Evolutionary conservation across 1,140 invertebrate genomes (phyloP).

Genomic region (Drosophila pseudoananassae): DNA sequence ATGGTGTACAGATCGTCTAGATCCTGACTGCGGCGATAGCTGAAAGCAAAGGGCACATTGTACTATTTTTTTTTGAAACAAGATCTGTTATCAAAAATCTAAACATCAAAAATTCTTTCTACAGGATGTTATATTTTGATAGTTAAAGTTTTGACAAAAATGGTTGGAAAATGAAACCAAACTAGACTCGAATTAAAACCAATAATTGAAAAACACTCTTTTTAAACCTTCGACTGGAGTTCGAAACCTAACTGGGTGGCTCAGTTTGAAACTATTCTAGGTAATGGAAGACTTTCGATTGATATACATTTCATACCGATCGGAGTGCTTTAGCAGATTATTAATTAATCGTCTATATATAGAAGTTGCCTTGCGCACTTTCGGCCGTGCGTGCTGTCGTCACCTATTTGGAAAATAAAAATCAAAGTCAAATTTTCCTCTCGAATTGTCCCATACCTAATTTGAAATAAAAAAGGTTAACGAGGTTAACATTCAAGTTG

Average conservation of each 20-base stretch:
- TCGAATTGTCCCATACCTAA: not conserved
- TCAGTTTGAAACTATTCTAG: no score
- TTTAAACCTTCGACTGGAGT: not conserved
- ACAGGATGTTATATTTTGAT: not conserved
- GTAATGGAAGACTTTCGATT: not conserved
- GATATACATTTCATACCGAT: not conserved
- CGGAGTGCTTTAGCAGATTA: not conserved
- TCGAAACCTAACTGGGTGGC: no score
- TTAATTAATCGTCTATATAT: not conserved
- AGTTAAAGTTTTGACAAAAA: not conserved
- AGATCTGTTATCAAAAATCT: not conserved
- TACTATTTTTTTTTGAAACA: not conserved
- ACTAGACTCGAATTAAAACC: not conserved
- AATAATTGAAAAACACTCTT: not conserved
- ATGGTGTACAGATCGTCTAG: slow-evolving; percentile 85
- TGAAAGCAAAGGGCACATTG: slow-evolving; percentile 7
- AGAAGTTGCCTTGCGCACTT: not conserved
- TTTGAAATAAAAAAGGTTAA: not conserved
- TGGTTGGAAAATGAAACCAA: not conserved
- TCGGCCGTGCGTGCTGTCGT: not conserved
- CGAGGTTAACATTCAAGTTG: no score
- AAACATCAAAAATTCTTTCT: not conserved
- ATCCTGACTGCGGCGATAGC: slow-evolving; percentile 85
- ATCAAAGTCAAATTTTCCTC: not conserved
- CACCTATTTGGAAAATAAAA: not conserved